Conservation (phyloP, 2,113 vertebrate species). For the Gadus chalcogrammus region DNA sequence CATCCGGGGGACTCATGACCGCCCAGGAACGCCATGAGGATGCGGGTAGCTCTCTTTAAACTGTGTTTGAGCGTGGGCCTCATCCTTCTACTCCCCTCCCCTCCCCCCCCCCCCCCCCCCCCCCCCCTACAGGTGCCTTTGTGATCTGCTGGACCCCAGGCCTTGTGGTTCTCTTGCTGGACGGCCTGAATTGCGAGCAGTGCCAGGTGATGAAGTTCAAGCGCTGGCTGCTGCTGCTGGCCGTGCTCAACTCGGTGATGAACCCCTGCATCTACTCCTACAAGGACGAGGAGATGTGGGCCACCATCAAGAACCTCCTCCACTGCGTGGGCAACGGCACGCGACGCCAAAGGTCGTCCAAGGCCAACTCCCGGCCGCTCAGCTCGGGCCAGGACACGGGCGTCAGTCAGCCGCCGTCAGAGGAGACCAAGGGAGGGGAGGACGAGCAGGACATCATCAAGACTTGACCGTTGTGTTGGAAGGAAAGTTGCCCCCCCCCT, state of each 20-base stretch:
- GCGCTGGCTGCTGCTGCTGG: conserved; percentile 90
- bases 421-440: conserved; percentile 58
- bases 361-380: conserved; percentile 75
- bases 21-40: too few relatives aligned
- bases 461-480: too few relatives aligned
- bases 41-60: neutral
- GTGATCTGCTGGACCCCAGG: conserved; percentile 98
- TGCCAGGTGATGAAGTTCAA: conserved; percentile 84
- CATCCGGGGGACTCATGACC: neutral
- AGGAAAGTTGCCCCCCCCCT: too few relatives aligned
- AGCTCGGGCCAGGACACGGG: conserved; percentile 72
- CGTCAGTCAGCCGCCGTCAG: conserved; percentile 59
- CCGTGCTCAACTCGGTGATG: conserved; percentile 92
- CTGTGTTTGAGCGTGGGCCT: too few relatives aligned
- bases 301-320: conserved; percentile 87
- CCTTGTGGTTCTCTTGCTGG: conserved; percentile 85
- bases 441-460: neutral
- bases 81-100: neutral
- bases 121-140: conserved; percentile 81
- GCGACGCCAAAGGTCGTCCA: conserved; percentile 75
- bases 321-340: conserved; percentile 79
- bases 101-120: neutral
- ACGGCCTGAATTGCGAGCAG: conserved; percentile 82
- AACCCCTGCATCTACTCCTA: conserved; percentile 98
- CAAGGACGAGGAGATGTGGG: conserved; percentile 96